Conservation (phyloP, 2,888 invertebrate genomes). For the Brenthis hecate region DNA sequence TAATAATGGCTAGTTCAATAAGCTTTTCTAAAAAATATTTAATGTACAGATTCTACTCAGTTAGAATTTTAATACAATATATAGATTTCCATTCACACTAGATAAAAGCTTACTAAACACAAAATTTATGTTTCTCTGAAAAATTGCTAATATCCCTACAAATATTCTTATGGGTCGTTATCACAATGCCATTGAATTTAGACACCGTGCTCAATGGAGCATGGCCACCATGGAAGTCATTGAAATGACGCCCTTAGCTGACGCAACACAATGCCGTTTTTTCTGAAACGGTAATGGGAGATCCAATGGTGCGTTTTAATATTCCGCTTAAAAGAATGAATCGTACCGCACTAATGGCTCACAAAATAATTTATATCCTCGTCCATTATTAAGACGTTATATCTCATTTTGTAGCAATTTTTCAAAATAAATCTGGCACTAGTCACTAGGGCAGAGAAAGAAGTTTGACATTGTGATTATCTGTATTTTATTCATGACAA, state of each 20-base stretch:
- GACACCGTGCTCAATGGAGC: constrained; percentile 51
- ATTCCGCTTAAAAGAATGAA: constrained; percentile 44
- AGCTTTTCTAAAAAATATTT: too few relatives aligned
- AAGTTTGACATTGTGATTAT: constrained; percentile 13
- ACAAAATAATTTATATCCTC: constrained; percentile 40
- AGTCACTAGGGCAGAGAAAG: constrained; percentile 9
- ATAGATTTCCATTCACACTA: too few relatives aligned
- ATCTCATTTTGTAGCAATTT: constrained; percentile 25
- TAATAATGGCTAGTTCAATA: too few relatives aligned
- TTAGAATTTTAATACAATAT: too few relatives aligned
- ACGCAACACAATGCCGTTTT: constrained; percentile 39
- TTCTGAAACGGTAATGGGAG: constrained; percentile 37
- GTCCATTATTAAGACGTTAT: constrained; percentile 33
- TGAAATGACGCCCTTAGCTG: constrained; percentile 49
- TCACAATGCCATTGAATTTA: constrained; percentile 31
- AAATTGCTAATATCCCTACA: constrained; percentile 26
- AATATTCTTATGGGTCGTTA: constrained; percentile 29
- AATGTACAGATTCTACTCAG: too few relatives aligned
- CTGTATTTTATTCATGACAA: neutral
- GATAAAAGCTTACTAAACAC: neutral
- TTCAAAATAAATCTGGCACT: constrained; percentile 19
- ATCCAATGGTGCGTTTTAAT: constrained; percentile 42
- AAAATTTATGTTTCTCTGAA: constrained; percentile 10
- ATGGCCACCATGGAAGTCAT: constrained; percentile 48
- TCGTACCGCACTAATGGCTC: constrained; percentile 40